phyloP scores from a whole-genome alignment of 1,140 invertebrate genomes.

The Contarinia nasturtii region DNA sequence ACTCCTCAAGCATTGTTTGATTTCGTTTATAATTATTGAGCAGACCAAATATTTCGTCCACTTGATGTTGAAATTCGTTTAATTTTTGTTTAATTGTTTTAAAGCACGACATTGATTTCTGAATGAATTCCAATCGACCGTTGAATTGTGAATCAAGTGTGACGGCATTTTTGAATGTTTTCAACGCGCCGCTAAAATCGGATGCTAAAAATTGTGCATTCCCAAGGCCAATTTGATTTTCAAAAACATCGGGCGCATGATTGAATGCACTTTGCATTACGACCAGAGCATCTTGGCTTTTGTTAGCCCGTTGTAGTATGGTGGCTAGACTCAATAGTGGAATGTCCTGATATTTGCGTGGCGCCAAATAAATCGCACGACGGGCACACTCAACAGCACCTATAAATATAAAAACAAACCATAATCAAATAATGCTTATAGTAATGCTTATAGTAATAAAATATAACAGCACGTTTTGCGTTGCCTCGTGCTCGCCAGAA shows the following conservation, averaged over 20 bases:
- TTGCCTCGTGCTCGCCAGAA: conserved; percentile 71
- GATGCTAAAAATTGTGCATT: conserved; percentile 49
- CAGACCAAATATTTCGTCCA: not conserved
- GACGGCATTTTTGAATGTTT: conserved; percentile 50
- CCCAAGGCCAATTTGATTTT: conserved; percentile 59
- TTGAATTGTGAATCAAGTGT: conserved; percentile 33
- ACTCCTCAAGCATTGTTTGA: not conserved
- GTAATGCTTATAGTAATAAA: no score
- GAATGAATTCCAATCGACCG: conserved; percentile 15
- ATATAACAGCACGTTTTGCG: conserved; percentile 54
- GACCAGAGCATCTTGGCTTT: conserved; percentile 57
- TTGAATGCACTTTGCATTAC: conserved; percentile 63
- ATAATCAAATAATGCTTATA: no score
- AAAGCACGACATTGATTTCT: conserved; percentile 18
- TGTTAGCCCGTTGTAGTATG: conserved; percentile 52
- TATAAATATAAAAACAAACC: no score
- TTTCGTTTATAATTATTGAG: not conserved
- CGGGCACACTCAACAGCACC: conserved; percentile 64
- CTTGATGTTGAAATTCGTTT: conserved; percentile 14
- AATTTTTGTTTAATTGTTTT: conserved; percentile 20
- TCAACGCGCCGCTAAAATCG: conserved; percentile 36
- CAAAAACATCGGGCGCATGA: conserved; percentile 46
- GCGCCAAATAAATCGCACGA: conserved; percentile 55
- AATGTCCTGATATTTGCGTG: conserved; percentile 55
- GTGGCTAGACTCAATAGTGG: conserved; percentile 64